phyloP scores from a whole-genome alignment of 37 sponge, comb jelly and placozoan species.

The Agelas oroides region DNA sequence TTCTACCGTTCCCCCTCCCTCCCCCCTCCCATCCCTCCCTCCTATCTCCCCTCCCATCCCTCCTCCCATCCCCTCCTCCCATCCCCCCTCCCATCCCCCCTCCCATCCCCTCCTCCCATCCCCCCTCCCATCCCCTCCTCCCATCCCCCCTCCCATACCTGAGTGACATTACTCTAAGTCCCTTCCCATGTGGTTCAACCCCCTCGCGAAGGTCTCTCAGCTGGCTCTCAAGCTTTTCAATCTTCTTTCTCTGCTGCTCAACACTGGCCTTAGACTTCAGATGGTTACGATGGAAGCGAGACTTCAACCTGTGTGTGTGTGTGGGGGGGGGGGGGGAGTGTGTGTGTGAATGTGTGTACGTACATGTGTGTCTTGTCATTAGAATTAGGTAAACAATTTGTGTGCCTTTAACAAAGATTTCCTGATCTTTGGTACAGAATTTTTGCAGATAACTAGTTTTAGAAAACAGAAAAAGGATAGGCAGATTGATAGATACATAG shows the following conservation, averaged over 20 bases:
- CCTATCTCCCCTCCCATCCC: background rate
- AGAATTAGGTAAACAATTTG: too few relatives aligned
- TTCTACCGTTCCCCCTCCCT: slow-evolving; percentile 13
- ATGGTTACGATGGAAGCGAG: slow-evolving; percentile 12
- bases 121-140: background rate
- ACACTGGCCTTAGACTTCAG: slow-evolving; percentile 11
- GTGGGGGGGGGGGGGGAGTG: background rate
- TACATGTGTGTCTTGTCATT: too few relatives aligned
- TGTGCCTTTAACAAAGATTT: too few relatives aligned
- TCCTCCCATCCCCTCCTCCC: background rate
- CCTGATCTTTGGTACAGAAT: too few relatives aligned
- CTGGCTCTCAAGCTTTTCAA: slow-evolving; percentile 49
- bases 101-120: background rate
- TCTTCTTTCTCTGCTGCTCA: slow-evolving; percentile 51
- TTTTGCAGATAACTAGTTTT: too few relatives aligned
- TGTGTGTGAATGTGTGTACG: too few relatives aligned
- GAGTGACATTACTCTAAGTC: background rate
- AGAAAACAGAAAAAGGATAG: too few relatives aligned
- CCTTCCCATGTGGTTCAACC: background rate
- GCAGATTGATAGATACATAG: too few relatives aligned
- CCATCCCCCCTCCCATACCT: background rate
- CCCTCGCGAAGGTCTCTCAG: slow-evolving; percentile 36
- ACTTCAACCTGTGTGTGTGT: slow-evolving; percentile 13
- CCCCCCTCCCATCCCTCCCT: slow-evolving; percentile 24
- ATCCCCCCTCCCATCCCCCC: background rate